Evolutionary conservation across 2,113 vertebrate species (phyloP), one percentile per base, ranked within the genome.

Genomic region (Hippocampus barbouri): DNA sequence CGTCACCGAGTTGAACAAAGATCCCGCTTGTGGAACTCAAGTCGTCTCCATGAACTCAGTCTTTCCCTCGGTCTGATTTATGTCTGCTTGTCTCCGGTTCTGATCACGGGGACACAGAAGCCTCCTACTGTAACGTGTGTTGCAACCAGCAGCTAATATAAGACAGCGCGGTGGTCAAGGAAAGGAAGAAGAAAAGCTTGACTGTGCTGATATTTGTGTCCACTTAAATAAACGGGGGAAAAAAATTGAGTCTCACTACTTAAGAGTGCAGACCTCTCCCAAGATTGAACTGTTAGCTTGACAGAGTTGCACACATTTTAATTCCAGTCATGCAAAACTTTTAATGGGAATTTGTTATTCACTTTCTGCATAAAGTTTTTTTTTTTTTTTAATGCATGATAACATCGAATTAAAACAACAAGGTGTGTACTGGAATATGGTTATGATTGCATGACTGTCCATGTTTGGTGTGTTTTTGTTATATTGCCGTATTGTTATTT

Each of bases 21-120:
- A 73, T 63, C 68, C 68, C 5, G 4, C 54, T 66, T 70, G 62
- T 65, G 45, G 30, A 66, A 47, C 64, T 66, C 64, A 66, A 49
- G 43, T 66, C 62, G 66, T 74, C 78, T 66, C 27, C 61, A 69
- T 21, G 21, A 41, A 67, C 40, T 70, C 66, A 63, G 25, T 49
- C n/a, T n/a, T 41, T 68, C 16, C 2, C 30, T 66, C 23, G 43
- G 41, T 47, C 23, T 47, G 43, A 66, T 47, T 66, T 47, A 47
- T 47, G 64, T 45, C n/a, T 66, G n/a, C 64, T 47, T 27, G 41
- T 66, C 43, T 66, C 41, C 64, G 14, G 23, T 47, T 25, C 15
- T 47, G 64, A 23, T 45, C 64, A 66, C 16, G n/a, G 43, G 15
- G 20, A 18, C n/a, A 66, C 64, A 47, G 64, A 27, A 66, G 41